phyloP scores from a whole-genome alignment of 2,113 vertebrate species.

The Chlorodrepanis virens region DNA sequence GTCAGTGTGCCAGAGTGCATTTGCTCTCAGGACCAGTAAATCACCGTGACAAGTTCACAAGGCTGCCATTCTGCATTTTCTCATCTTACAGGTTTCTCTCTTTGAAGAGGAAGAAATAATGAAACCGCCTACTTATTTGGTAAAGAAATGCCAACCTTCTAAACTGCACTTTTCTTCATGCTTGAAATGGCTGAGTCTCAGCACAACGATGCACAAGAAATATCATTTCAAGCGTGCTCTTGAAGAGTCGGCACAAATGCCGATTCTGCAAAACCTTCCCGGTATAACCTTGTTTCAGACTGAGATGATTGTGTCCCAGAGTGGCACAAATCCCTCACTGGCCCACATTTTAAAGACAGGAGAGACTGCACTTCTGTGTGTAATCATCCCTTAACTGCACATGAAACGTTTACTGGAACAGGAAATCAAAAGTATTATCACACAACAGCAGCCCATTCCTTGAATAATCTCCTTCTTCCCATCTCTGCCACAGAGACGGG shows the following conservation, averaged over 20 bases:
- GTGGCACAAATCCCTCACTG: slow-evolving; percentile 38
- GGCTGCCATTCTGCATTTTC: slow-evolving; percentile 30
- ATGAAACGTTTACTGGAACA: background rate
- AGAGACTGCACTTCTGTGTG: background rate
- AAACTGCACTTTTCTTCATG: background rate
- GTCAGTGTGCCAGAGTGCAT: background rate
- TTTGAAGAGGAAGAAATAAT: background rate
- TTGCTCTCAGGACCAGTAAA: background rate
- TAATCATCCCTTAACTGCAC: background rate
- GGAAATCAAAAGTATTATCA: background rate
- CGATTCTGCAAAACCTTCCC: background rate
- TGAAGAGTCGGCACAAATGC: slow-evolving; percentile 37
- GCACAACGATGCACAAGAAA: background rate
- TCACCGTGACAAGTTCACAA: background rate
- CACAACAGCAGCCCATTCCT: background rate
- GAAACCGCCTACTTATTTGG: background rate
- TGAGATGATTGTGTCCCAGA: background rate
- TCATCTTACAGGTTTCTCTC: background rate
- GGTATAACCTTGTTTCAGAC: background rate
- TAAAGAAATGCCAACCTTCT: slow-evolving; percentile 2
- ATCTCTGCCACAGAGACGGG: background rate
- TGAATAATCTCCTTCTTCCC: background rate
- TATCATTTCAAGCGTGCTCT: slow-evolving; percentile 4
- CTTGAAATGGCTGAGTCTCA: background rate
- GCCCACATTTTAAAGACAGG: slow-evolving; percentile 40